A percentile compares a stretch with the other conserved stretches of the same genome.
Conservation (phyloP, 1,140 invertebrate genomes). For the Muscidifurax raptorellus region DNA sequence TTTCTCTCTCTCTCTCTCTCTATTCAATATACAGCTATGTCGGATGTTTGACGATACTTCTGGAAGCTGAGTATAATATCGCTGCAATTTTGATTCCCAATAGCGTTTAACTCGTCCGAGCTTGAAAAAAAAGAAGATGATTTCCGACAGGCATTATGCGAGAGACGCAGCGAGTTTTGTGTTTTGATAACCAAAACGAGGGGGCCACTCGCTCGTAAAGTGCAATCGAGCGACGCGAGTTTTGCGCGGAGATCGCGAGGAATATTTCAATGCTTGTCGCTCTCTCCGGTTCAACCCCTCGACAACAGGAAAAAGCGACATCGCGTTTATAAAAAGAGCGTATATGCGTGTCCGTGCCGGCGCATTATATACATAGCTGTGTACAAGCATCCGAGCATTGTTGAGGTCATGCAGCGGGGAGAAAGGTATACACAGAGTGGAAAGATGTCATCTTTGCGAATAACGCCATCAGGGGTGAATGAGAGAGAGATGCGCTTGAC, state of each 20-base stretch:
- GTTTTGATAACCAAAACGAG: background rate
- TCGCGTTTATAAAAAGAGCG: too few relatives aligned
- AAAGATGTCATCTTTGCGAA: constrained; percentile 65
- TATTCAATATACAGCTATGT: too few relatives aligned
- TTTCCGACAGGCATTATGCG: background rate
- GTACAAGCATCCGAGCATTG: constrained; percentile 2
- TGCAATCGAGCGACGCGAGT: background rate
- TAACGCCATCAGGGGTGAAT: constrained; percentile 53
- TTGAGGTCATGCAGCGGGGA: background rate
- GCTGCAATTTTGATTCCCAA: too few relatives aligned
- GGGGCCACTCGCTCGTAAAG: background rate
- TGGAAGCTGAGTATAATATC: too few relatives aligned
- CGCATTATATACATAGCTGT: background rate
- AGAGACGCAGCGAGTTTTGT: background rate
- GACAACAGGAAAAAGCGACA: background rate
- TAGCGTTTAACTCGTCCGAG: too few relatives aligned
- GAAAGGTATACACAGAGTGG: background rate
- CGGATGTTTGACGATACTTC: too few relatives aligned
- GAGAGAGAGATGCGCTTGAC: constrained; percentile 47
- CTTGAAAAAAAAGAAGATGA: background rate
- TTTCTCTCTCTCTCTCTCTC: too few relatives aligned
- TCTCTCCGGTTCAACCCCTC: background rate
- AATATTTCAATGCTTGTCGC: constrained; percentile 16
- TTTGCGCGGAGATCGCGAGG: background rate
- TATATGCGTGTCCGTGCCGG: constrained; percentile 1